Conservation (phyloP, 2,888 invertebrate species). For the Aleiodes leptofemur region DNA sequence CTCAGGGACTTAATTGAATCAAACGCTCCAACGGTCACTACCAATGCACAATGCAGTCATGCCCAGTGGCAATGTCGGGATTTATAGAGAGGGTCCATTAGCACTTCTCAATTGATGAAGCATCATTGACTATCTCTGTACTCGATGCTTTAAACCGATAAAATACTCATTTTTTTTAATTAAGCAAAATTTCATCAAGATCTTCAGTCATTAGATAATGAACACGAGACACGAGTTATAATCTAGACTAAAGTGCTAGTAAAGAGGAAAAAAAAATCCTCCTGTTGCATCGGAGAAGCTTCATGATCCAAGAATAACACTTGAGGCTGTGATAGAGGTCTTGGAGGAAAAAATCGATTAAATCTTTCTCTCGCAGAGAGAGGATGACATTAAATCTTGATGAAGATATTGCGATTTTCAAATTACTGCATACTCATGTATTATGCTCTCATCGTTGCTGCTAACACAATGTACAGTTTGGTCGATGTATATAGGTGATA, state of each 20-base stretch:
- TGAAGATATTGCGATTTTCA: not conserved
- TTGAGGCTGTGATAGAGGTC: not conserved
- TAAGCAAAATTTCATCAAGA: not conserved
- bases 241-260: not conserved
- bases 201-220: not conserved
- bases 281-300: slow-evolving; percentile 1
- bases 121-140: slow-evolving; percentile 20
- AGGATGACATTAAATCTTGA: not conserved
- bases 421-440: not conserved
- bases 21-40: slow-evolving; percentile 25
- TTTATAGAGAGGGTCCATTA: slow-evolving; percentile 33
- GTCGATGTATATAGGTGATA: slow-evolving; percentile 9
- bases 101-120: slow-evolving; percentile 32
- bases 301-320: not conserved
- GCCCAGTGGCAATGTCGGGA: slow-evolving; percentile 11
- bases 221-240: not conserved
- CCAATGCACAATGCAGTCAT: slow-evolving; percentile 30
- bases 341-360: slow-evolving; percentile 14
- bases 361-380: not conserved
- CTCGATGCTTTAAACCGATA: slow-evolving; percentile 6
- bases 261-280: not conserved
- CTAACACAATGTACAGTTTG: not conserved
- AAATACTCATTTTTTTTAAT: not conserved
- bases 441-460: not conserved
- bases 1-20: slow-evolving; percentile 29